Evolutionary conservation across 2,888 invertebrate species (phyloP).

Genomic region (Thumatha senex): DNA sequence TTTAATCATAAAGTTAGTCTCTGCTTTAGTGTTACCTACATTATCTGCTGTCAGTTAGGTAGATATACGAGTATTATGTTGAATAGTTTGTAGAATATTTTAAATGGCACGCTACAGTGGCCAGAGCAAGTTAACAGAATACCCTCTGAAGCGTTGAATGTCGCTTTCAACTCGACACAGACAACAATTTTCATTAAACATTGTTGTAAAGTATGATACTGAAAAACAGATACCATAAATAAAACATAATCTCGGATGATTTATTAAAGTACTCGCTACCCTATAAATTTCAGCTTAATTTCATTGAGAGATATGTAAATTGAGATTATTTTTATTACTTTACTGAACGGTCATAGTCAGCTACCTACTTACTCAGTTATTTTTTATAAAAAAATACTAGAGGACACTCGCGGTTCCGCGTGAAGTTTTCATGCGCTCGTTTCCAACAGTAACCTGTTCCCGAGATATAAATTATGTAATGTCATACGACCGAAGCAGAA

Average conservation of each 20-base stretch:
- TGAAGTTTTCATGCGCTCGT: too few relatives aligned
- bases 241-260: slow-evolving; percentile 20
- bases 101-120: slow-evolving; percentile 36
- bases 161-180: slow-evolving; percentile 32
- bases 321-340: too few relatives aligned
- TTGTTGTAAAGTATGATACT: slow-evolving; percentile 38
- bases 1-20: too few relatives aligned
- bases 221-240: slow-evolving; percentile 30
- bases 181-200: slow-evolving; percentile 56
- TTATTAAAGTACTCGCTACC: slow-evolving; percentile 16
- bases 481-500: too few relatives aligned
- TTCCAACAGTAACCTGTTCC: too few relatives aligned
- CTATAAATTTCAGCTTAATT: slow-evolving; percentile 12
- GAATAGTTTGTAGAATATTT: slow-evolving; percentile 65
- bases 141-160: slow-evolving; percentile 31
- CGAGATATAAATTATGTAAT: too few relatives aligned
- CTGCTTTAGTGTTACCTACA: slow-evolving; percentile 20
- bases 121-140: slow-evolving; percentile 28
- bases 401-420: too few relatives aligned
- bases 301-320: slow-evolving; percentile 3
- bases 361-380: too few relatives aligned
- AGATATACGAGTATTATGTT: slow-evolving; percentile 24
- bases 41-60: slow-evolving; percentile 38
- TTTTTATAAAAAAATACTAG: too few relatives aligned
- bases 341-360: too few relatives aligned